A percentile compares a stretch with the other conserved stretches of the same genome.
Evolutionary conservation across 2,888 invertebrate genomes (phyloP).

Genomic region (Slavum lentiscoides): DNA sequence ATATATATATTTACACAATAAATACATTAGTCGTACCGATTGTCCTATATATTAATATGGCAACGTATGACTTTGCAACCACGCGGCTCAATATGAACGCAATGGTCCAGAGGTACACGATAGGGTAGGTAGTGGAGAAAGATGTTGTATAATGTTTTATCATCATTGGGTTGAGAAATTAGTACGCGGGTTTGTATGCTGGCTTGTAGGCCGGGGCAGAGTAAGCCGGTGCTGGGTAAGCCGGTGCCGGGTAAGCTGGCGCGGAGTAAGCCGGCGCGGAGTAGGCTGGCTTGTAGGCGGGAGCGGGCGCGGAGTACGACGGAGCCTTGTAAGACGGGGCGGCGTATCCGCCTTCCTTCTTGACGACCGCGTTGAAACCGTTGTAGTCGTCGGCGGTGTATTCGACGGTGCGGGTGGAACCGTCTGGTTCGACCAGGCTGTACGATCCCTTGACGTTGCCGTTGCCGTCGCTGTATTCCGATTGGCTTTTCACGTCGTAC

Average conservation of each 20-base stretch:
- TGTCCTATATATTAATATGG: slow-evolving; percentile 31
- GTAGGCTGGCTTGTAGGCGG: slow-evolving; percentile 47
- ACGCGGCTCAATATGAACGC: slow-evolving; percentile 36
- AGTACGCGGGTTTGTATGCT: slow-evolving; percentile 49
- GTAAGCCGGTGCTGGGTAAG: slow-evolving; percentile 58
- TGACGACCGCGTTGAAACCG: slow-evolving; percentile 49
- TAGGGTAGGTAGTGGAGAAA: background rate
- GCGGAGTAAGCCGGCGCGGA: slow-evolving; percentile 57
- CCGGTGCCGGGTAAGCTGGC: slow-evolving; percentile 55
- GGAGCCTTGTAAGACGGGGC: slow-evolving; percentile 51
- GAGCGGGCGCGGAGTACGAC: slow-evolving; percentile 26
- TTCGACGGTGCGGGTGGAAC: slow-evolving; percentile 73
- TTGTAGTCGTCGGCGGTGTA: slow-evolving; percentile 61
- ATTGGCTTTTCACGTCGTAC: slow-evolving; percentile 70
- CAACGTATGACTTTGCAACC: slow-evolving; percentile 30
- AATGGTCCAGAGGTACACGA: slow-evolving; percentile 31
- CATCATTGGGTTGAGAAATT: background rate
- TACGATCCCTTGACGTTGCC: slow-evolving; percentile 38
- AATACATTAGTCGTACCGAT: slow-evolving; percentile 40
- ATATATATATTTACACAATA: slow-evolving; percentile 43
- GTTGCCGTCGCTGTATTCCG: slow-evolving; percentile 64
- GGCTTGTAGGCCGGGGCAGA: slow-evolving; percentile 42
- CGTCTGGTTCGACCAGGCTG: slow-evolving; percentile 61
- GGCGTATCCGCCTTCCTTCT: slow-evolving; percentile 44
- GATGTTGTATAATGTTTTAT: slow-evolving; percentile 8